A percentile compares a stretch with the other conserved stretches of the same genome.
Conservation (phyloP, 2,797 vertebrate genomes). For the Neosilurus hyrtlii region DNA sequence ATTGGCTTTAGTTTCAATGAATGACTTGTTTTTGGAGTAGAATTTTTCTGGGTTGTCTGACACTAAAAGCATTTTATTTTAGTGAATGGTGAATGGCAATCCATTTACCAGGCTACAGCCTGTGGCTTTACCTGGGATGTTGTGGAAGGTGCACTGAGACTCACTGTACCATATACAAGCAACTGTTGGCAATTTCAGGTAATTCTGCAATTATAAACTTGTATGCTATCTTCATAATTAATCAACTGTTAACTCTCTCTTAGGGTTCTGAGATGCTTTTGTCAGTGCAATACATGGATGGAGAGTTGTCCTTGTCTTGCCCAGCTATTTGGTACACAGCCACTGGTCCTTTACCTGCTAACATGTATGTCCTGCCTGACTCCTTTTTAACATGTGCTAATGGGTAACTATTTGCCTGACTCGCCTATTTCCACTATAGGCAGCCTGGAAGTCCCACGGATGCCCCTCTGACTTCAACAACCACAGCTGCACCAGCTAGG, state of each 20-base stretch:
- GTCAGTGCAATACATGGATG: neutral
- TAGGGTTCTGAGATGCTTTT: conserved; percentile 12
- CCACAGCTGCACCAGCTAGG: neutral
- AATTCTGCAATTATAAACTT: neutral
- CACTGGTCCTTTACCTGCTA: neutral
- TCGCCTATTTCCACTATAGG: neutral
- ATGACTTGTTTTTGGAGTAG: neutral
- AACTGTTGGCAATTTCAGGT: conserved; percentile 20
- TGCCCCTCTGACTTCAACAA: neutral
- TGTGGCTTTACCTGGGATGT: neutral
- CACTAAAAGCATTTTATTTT: neutral
- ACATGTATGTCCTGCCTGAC: neutral
- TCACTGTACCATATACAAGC: conserved; percentile 20
- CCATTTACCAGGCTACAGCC: neutral
- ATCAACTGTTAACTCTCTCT: neutral
- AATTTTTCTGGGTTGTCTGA: neutral
- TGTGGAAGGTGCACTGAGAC: neutral
- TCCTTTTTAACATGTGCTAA: neutral
- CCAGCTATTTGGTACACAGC: neutral
- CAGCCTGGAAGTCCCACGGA: neutral
- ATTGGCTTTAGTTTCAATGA: neutral
- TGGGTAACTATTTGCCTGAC: neutral
- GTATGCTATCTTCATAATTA: neutral
- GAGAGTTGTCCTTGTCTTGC: conserved; percentile 11
- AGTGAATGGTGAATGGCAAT: conserved; percentile 20